phyloP scores from a whole-genome alignment of 2,888 invertebrate species.

The Acanthosepion esculentum region DNA sequence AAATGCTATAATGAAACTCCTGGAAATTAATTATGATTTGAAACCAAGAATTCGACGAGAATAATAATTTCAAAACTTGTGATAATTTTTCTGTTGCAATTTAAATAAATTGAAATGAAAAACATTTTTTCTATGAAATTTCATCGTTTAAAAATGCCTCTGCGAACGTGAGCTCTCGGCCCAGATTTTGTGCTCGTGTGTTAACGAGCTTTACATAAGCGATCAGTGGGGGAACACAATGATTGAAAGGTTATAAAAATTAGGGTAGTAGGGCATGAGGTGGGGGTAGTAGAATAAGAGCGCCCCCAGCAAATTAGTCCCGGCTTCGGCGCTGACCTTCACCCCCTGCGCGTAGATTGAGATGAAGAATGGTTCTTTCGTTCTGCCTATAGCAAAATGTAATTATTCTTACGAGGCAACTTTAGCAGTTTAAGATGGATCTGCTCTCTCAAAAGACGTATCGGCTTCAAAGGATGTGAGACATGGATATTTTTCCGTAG shows the following conservation, averaged over 20 bases:
- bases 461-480: slow-evolving; percentile 33
- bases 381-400: background rate
- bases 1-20: too few relatives aligned
- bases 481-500: slow-evolving; percentile 24
- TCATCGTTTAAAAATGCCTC: background rate
- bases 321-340: background rate
- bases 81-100: too few relatives aligned
- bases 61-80: too few relatives aligned
- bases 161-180: background rate
- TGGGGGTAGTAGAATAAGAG: background rate
- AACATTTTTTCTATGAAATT: background rate
- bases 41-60: too few relatives aligned
- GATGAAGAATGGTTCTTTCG: background rate
- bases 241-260: slow-evolving; percentile 33
- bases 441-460: background rate
- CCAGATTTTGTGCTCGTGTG: background rate
- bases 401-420: slow-evolving; percentile 10
- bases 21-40: too few relatives aligned
- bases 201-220: background rate
- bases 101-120: too few relatives aligned
- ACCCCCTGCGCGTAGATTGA: background rate
- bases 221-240: slow-evolving; percentile 11
- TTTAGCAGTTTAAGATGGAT: slow-evolving; percentile 12
- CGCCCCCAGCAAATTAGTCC: background rate
- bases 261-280: background rate